Evolutionary conservation across 1,140 invertebrate species (phyloP), one percentile per base, ranked within the genome.

Genomic region (Papilio helenus): DNA sequence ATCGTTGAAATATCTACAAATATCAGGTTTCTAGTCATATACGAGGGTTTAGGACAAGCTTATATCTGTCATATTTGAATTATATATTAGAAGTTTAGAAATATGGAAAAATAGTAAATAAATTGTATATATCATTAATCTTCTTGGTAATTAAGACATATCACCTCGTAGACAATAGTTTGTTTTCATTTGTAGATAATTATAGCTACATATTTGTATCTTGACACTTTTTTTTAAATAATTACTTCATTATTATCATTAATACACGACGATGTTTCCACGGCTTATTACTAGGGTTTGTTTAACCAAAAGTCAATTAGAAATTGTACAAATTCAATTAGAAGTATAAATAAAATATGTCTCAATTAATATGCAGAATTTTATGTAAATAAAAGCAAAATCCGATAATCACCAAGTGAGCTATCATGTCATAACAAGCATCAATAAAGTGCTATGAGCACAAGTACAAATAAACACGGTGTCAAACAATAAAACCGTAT

Each of bases 401-500:
- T 29, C 18, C 39, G 55, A 77, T 65, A 77, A 77, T 77, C 9
- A 8, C 76, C 8, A 77, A 77, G 58, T 49, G 23, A 61, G 76
- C 76, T 77, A 77, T 77, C 39, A 65, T 65, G 39, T 77, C 34
- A 76, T 65, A 61, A 65, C 55, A 65, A 77, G 76, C 55, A 23
- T 42, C 76, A 77, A 77, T 77, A 77, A 77, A 77, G 55, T 77
- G 39, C 34, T 42, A n/a, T 14, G n/a, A 26, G 76, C 68, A 76
- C 71, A 29, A 68, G 61, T 78, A 44, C 78, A 83, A 82, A 81
- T 68, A 80, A 79, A 61, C 78, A 71, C 20, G 18, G 51, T 29
- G 76, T 77, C 76, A 81, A 82, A 85, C 80, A 86, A 85, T 83
- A 83, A 89, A 88, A 84, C 84, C 81, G 79, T 80, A 81, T 84